Base-by-base conservation (phyloP, 2,888 invertebrate species). In the Mimumesa dahlbomi region DNA sequence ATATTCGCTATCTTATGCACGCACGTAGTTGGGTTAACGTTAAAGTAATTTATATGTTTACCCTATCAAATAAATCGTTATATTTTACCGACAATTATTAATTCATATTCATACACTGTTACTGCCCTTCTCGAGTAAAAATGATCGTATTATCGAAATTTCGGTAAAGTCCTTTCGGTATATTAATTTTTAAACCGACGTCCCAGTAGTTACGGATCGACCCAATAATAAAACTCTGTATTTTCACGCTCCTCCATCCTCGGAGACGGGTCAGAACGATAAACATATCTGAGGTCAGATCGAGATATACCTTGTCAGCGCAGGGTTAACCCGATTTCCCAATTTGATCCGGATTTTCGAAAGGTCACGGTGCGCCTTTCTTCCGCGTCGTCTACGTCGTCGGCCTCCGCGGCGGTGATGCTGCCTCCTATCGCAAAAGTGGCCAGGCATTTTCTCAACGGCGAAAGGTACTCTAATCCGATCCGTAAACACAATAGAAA, bases 401-500 rank as follows among this genome's bases (percentile, higher is more conserved):
- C 14, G 25, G 4, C 25, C 18, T 3, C 16, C 45, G 38, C 4
- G 5, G n/a, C n/a, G 36, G 36, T 11, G 13, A 40, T 14, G 22
- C 4, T 29, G 29, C 16, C 25, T 19, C 14, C 22, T 31, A 19
- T 13, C 13, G 9, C n/a, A n/a, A 46, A 50, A 50, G 61, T n/a
- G 49, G 43, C 52, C 13, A 45, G 38, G 36, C 40, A 68, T 79
- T 73, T 73, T 79, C 76, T 63, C 58, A 59, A 49, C 59, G 75
- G 73, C 75, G 75, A 80, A 79, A 84, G 82, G 79, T 79, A 79
- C 73, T 84, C 72, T 80, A 82, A 82, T 79, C 68, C 82, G 65
- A 83, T 81, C 81, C 77, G 80, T 73, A 84, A 85, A 84, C 79
- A 86, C 84, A 85, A 86, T 87, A 86, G 86, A 85, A 84, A 87